Conservation (phyloP, 2,113 vertebrate genomes). For the Cheirogaleus medius region DNA sequence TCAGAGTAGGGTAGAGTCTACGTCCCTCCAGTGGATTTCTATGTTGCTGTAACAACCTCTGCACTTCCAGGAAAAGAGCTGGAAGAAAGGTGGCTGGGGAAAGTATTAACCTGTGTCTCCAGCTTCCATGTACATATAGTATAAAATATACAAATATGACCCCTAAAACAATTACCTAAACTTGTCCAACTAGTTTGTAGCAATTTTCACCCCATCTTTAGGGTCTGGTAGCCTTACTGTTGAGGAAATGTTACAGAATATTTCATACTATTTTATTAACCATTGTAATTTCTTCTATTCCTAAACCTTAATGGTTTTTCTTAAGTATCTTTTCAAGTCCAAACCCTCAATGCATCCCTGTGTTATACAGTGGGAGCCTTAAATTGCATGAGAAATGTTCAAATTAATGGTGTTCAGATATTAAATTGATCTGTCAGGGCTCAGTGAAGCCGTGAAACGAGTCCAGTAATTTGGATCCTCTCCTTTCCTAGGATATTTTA, state of each 20-base stretch:
- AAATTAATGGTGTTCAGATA: neutral
- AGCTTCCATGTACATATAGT: rapidly evolving
- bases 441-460: neutral
- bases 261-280: neutral
- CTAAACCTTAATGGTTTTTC: neutral
- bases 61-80: neutral
- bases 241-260: neutral
- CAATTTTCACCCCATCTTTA: neutral
- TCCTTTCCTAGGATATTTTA: neutral
- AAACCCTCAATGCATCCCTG: neutral
- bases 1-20: neutral
- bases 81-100: neutral
- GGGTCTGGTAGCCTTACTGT: neutral
- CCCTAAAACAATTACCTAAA: neutral
- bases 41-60: neutral
- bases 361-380: neutral
- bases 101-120: rapidly evolving
- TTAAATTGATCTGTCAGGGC: neutral
- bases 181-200: too few relatives aligned
- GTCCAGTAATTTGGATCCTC: neutral
- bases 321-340: neutral
- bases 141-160: neutral
- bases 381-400: neutral
- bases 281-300: neutral
- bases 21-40: neutral